Evolutionary conservation across 2,888 invertebrate genomes (phyloP).

Genomic region (Neoitamus cyanurus): DNA sequence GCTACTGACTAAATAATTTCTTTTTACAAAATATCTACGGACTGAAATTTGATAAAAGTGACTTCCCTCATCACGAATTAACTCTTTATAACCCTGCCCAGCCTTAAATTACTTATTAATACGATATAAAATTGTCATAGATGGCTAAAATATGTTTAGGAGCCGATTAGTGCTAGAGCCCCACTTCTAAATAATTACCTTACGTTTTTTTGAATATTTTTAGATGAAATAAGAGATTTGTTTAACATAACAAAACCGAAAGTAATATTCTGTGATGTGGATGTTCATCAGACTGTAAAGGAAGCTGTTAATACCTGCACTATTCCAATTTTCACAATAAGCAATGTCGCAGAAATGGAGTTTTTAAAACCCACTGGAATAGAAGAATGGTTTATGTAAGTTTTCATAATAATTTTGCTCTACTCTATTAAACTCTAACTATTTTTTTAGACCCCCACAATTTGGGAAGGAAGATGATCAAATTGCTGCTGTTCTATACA

Average conservation of each 20-base stretch:
- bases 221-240: constrained; percentile 60
- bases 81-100: no score
- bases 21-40: no score
- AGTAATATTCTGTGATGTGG: constrained; percentile 63
- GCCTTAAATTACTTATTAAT: no score
- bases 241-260: constrained; percentile 61
- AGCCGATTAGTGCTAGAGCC: no score
- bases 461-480: constrained; percentile 19
- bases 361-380: constrained; percentile 54
- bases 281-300: constrained; percentile 56
- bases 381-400: constrained; percentile 51
- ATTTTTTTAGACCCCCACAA: not conserved
- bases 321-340: constrained; percentile 55
- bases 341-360: constrained; percentile 58
- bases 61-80: no score
- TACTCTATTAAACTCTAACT: not conserved
- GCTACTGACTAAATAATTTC: no score
- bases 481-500: constrained; percentile 58
- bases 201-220: not conserved
- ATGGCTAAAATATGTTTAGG: no score
- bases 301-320: constrained; percentile 54
- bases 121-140: no score
- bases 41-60: no score
- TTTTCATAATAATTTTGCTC: no score
- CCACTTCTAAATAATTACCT: no score